Percentiles rank a stretch among this genome's conserved stretches.
phyloP scores from a whole-genome alignment of 2,888 invertebrate genomes.

The Lithophane ornitopus region DNA sequence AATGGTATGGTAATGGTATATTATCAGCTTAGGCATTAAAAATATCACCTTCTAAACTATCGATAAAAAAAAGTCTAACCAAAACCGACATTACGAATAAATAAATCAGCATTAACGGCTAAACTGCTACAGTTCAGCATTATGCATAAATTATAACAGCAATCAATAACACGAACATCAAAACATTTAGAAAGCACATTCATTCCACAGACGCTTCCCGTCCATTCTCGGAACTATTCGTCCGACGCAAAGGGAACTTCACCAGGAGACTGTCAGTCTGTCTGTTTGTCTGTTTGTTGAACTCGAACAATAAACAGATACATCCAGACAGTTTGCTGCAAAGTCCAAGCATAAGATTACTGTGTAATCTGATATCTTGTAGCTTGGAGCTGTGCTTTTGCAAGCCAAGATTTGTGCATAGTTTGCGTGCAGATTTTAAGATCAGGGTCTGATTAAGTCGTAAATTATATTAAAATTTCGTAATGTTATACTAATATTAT shows the following conservation, averaged over 20 bases:
- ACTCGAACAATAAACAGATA: conserved; percentile 63
- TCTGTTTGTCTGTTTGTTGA: conserved; percentile 49
- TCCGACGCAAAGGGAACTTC: conserved; percentile 52
- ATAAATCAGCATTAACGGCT: conserved; percentile 41
- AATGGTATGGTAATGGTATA: too few species aligned
- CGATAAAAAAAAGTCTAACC: neutral
- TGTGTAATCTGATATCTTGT: conserved; percentile 13
- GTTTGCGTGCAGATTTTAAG: neutral
- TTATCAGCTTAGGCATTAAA: neutral
- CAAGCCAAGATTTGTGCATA: neutral
- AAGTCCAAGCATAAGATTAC: conserved; percentile 31
- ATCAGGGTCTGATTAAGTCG: neutral
- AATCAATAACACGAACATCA: conserved; percentile 61
- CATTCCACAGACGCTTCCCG: conserved; percentile 34
- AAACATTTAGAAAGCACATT: conserved; percentile 58
- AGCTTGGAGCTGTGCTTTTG: conserved; percentile 7
- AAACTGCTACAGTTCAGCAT: conserved; percentile 40
- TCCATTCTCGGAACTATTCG: conserved; percentile 56
- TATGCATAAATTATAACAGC: conserved; percentile 52
- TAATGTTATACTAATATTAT: neutral
- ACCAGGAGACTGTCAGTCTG: conserved; percentile 43
- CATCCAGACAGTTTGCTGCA: conserved; percentile 33
- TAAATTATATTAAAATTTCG: neutral
- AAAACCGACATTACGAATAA: conserved; percentile 4
- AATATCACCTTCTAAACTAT: neutral